Conservation (phyloP, 2,797 vertebrate genomes). For the Acanthornis magna region DNA sequence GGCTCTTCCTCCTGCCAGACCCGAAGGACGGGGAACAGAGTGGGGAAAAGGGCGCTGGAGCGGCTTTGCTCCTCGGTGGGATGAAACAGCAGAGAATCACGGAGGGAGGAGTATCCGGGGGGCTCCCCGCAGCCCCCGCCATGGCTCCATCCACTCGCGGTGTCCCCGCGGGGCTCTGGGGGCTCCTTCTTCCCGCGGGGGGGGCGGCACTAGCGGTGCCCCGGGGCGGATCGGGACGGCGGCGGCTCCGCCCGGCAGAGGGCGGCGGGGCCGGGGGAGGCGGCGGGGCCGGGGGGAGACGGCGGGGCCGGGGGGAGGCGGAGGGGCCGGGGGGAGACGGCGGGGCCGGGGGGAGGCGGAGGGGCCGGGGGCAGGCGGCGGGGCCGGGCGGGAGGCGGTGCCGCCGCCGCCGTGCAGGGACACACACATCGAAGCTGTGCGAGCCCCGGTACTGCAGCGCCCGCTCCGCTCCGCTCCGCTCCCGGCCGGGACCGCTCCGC, state of each 20-base stretch:
- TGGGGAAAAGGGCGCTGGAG: accelerated
- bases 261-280: not conserved
- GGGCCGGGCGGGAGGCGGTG: not conserved
- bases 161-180: too few relatives aligned
- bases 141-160: not conserved
- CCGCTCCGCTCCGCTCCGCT: not conserved
- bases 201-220: not conserved
- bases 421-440: not conserved
- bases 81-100: not conserved
- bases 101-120: not conserved
- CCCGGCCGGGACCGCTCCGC: not conserved
- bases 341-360: not conserved
- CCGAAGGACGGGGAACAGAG: accelerated
- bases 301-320: not conserved
- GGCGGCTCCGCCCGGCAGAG: not conserved
- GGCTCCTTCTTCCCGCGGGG: not conserved
- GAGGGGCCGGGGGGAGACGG: too few relatives aligned
- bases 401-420: not conserved
- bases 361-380: too few relatives aligned
- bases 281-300: not conserved
- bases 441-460: not conserved
- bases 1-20: not conserved
- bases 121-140: not conserved
- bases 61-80: not conserved
- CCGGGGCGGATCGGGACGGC: not conserved